Base-by-base conservation (phyloP, 1,140 invertebrate species). In the Phthorimaea operculella region DNA sequence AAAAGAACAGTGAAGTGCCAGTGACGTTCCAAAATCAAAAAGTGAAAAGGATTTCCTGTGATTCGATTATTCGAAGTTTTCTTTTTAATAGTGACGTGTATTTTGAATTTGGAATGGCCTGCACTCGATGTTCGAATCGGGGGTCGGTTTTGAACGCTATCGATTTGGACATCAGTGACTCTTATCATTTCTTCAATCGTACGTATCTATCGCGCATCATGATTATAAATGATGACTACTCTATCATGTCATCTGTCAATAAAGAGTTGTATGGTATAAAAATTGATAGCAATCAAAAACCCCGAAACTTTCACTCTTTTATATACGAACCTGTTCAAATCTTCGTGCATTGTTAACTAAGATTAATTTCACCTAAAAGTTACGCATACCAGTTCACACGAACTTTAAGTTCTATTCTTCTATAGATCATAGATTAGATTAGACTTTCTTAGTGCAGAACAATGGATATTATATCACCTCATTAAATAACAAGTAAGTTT, bases 1-100 rank as follows among this genome's bases (percentile, higher is more conserved):
- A 54, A 51, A 62, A 54, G 48, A 52, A 62, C 11, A 50, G 21
- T 47, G 55, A 60, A 77, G 76, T 78, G 74, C 55, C 49, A 66
- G 74, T 75, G 72, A 66, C 73, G 65, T 74, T 75, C 74, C 48
- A 67, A 78, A 75, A 83, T 76, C 72, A 71, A 65, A 67, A 50
- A 65, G 70, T 71, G 66, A 68, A 64, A 33, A 48, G 48, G 48
- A 56, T 47, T 17, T 47, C 15, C 15, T 47, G 16, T 16, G 16
- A 15, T 47, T 15, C 15, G 44, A 16, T 9, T n/a, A 47, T 39
- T 39, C 10, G n/a, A 39, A 39, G 8, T 39, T 39, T 4, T 39
- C 2, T 16, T 47, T 47, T 47, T 47, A 15, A n/a, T 9, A 16
- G 44, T 47, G 44, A 14, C 44, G 14, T 47, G n/a, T 8, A 2